Base-by-base conservation (phyloP, 2,797 vertebrate species). In the Sitta carolinensis region DNA sequence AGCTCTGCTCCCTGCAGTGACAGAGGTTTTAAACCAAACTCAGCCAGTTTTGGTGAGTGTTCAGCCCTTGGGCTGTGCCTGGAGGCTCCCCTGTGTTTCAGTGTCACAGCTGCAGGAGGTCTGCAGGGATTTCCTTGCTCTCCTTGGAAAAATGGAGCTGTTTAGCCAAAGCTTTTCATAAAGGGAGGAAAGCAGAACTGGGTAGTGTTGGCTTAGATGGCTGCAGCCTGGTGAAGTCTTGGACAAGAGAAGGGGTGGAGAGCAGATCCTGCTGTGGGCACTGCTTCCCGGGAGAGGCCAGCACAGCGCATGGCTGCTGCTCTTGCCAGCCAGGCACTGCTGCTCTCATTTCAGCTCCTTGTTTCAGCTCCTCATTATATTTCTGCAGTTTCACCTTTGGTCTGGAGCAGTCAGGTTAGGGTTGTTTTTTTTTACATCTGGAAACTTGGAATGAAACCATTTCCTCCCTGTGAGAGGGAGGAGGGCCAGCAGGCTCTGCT, bases 341-440 rank as follows among this genome's bases (percentile, higher is more conserved):
- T 83, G 2, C 91, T 91, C 51, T 51, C 76, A 12, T 62, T 70
- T 38, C 36, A 91, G 79, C 84, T 82, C n/a, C 90, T 85, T 1
- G 1, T 91, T 89, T 75, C 91, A 82, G 88, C 90, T 92, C 92
- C 96, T 96, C 95, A 80, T 93, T 95, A 93, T 92, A 75, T 93
- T 90, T 90, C 84, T 93, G 62, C 84, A 89, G 84, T 75, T 96
- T 95, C 94, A 92, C 96, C 95, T 95, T 93, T 95, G 84, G 19
- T 85, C 90, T 51, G 81, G 92, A 90, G 79, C 92, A 87, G n/a
- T 43, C 68, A 75, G 92, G 92, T 89, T 93, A 80, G 77, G 61
- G 8, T 19, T 79, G 30, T 1, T 8, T 54, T 36, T 10, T 83
- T 75, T 70, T 36, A 5, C 27, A 57, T 57, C 67, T 82, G 74